phyloP scores from a whole-genome alignment of 2,113 vertebrate species.

The Pteropus alecto region DNA sequence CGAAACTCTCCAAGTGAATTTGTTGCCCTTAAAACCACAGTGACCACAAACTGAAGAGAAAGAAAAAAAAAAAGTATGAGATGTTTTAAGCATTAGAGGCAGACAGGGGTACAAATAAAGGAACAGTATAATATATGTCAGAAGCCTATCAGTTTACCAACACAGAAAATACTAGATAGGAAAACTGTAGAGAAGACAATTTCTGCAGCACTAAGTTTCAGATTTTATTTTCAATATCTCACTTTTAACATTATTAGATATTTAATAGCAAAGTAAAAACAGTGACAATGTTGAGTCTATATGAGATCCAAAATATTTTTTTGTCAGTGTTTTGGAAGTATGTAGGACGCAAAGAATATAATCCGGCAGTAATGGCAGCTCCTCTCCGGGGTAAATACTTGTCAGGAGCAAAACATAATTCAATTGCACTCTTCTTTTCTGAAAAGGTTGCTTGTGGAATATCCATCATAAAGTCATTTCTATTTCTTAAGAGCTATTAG shows the following conservation, averaged over 20 bases:
- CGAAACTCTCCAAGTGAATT: neutral
- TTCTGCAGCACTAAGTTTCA: slow-evolving; percentile 29
- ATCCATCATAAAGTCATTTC: slow-evolving; percentile 61
- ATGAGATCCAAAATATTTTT: neutral
- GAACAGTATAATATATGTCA: neutral
- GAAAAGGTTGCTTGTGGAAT: slow-evolving; percentile 12
- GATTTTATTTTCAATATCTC: slow-evolving; percentile 19
- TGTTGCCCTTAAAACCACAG: slow-evolving; percentile 22
- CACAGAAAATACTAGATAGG: neutral
- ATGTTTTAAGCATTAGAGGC: neutral
- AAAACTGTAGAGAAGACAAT: neutral
- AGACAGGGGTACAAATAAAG: neutral
- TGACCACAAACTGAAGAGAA: neutral
- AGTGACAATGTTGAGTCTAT: neutral
- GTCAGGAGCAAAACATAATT: slow-evolving; percentile 14
- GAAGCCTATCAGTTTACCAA: neutral
- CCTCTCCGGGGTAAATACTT: neutral
- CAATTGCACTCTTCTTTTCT: slow-evolving; percentile 25
- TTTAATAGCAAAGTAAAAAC: slow-evolving; percentile 47
- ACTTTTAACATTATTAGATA: neutral
- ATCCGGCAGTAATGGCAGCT: neutral
- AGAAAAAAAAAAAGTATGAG: neutral
- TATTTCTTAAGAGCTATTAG: slow-evolving; percentile 27
- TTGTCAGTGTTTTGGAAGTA: neutral
- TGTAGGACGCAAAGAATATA: neutral